A percentile compares a stretch with the other conserved stretches of the same genome.
phyloP scores from a whole-genome alignment of 2,113 vertebrate genomes.

The Brachionichthys hirsutus region DNA sequence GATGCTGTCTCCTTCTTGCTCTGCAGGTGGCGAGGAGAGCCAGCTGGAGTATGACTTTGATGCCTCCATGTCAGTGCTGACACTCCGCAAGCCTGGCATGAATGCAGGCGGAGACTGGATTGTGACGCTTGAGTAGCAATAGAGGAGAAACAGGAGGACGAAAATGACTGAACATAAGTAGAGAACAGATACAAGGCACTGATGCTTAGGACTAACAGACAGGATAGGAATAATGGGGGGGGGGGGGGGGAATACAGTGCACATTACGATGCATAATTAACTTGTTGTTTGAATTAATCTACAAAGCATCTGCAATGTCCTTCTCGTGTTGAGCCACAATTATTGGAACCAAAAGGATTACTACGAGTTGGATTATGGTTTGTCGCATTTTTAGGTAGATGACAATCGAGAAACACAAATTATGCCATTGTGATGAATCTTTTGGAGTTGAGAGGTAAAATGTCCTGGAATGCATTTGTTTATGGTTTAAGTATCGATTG shows the following conservation, averaged over 20 bases:
- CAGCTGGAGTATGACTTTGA: constrained; percentile 84
- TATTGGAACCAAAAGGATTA: constrained; percentile 28
- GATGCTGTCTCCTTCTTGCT: background rate
- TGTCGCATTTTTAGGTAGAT: constrained; percentile 22
- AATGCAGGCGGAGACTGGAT: constrained; percentile 83
- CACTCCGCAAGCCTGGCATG: constrained; percentile 85
- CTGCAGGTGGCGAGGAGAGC: constrained; percentile 75
- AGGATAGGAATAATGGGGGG: constrained; percentile 8
- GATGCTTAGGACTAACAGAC: constrained; percentile 29
- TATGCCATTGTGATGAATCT: constrained; percentile 17
- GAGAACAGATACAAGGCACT: constrained; percentile 15
- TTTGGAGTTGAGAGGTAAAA: constrained; percentile 24
- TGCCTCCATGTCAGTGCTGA: constrained; percentile 79
- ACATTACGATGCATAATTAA: constrained; percentile 11
- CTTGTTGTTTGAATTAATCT: constrained; percentile 35
- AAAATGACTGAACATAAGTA: constrained; percentile 2
- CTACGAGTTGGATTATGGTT: constrained; percentile 22
- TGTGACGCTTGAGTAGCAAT: constrained; percentile 79
- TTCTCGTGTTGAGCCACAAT: constrained; percentile 43
- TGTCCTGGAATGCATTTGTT: constrained; percentile 1
- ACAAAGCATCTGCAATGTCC: constrained; percentile 26
- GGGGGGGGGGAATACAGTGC: constrained; percentile 26
- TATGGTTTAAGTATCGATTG: background rate
- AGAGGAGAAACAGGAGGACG: background rate
- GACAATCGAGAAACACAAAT: constrained; percentile 14